Evolutionary conservation across 1,140 invertebrate genomes (phyloP), one percentile per base, ranked within the genome.

Genomic region (Araneus ventricosus): DNA sequence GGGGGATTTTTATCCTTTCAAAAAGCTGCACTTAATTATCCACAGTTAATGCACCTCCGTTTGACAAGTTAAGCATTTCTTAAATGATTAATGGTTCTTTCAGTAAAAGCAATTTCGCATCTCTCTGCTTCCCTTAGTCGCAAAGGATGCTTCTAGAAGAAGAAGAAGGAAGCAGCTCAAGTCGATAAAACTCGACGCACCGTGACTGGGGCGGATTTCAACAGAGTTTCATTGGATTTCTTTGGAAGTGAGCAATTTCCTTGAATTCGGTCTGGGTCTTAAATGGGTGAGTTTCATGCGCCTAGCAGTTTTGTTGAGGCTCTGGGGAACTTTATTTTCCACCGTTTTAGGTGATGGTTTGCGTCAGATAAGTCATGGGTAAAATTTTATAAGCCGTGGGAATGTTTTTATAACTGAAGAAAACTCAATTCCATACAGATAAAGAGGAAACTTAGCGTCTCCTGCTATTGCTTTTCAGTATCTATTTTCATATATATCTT

Each of bases 41-140:
- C 39, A 80, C 75, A 37, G 75, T 80, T 80, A 80, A 80, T 80
- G 39, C 75, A 80, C 34, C 39, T 20, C 75, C 39, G 37, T 80
- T 37, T 41, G 30, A 80, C 75, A 80, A 80, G 27, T 80, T 80
- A 39, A 80, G 75, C 75, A 80, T 80, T 80, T 37, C 75, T 39
- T 80, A 80, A 80, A 80, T 80, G 75, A 80, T 80, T 80, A 80
- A 80, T 80, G 75, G 30, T 41, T 80, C 39, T 8, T 80, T 80
- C 20, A 34, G 75, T 34, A 80, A 80, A 80, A 80, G 75, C 75
- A 80, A 80, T 80, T 80, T 80, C 39, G 75, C 75, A 80, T 80
- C 75, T 80, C 20, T 80, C 39, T 79, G 30, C 75, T 41, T 20
- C 24, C 34, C 14, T 22, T 20, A 80, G 22, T 39, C 75, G 20